A percentile compares a stretch with the other conserved stretches of the same genome.
phyloP scores from a whole-genome alignment of 2,888 invertebrate species.

The Eristalis intricaria region DNA sequence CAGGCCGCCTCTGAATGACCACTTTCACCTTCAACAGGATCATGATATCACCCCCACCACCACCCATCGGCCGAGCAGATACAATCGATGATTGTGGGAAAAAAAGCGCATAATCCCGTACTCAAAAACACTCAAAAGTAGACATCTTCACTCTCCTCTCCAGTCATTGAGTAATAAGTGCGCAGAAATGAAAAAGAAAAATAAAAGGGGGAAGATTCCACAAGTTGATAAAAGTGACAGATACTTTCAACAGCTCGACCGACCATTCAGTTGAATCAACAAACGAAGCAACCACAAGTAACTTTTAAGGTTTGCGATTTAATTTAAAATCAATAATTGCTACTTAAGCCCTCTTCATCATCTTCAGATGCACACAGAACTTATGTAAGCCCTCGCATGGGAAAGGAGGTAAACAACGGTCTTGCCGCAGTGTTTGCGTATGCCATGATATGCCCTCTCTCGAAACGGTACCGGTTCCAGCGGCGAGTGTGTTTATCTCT shows the following conservation, averaged over 20 bases:
- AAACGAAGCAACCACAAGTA: not conserved
- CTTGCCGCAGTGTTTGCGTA: conserved; percentile 16
- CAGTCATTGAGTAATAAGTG: not conserved
- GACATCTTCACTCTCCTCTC: not conserved
- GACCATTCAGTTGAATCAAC: not conserved
- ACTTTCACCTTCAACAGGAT: not conserved
- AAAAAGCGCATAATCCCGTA: not conserved
- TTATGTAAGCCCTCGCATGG: conserved; percentile 10
- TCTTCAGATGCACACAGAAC: not conserved
- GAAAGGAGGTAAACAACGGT: not conserved
- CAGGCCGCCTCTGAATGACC: not conserved
- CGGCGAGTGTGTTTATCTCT: not conserved
- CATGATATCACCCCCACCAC: not conserved
- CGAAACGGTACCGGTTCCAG: not conserved
- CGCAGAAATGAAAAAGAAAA: not conserved
- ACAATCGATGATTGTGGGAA: not conserved
- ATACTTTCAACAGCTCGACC: not conserved
- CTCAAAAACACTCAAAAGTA: not conserved
- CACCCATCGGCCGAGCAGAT: not conserved
- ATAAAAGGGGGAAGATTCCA: not conserved
- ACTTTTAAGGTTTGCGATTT: conserved; percentile 1
- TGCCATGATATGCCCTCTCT: conserved; percentile 16
- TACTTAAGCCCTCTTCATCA: conserved; percentile 6
- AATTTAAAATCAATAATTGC: conserved; percentile 18
- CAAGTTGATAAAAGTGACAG: conserved; percentile 4